Conservation (phyloP, 2,888 invertebrate genomes). For the Cephus runcator region DNA sequence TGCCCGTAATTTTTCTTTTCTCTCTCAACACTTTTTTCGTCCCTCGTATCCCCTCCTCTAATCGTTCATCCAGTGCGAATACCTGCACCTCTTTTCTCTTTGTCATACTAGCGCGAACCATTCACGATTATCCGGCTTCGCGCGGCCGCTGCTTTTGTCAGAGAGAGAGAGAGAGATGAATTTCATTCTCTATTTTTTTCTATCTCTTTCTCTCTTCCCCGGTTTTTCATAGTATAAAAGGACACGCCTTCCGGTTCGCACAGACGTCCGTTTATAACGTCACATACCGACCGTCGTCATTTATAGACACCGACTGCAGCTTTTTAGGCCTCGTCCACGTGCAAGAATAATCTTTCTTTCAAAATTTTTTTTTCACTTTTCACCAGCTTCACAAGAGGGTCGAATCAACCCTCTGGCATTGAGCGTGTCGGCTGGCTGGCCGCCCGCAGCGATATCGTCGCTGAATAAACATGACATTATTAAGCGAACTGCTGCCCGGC, state of each 20-base stretch:
- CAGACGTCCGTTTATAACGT: not conserved
- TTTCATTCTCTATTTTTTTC: too few relatives aligned
- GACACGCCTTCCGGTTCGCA: not conserved
- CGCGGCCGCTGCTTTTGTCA: slow-evolving; percentile 22
- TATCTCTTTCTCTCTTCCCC: not conserved
- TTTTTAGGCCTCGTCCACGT: not conserved
- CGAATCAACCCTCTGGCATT: slow-evolving; percentile 1
- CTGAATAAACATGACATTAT: slow-evolving; percentile 66
- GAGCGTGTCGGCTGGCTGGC: slow-evolving; percentile 5
- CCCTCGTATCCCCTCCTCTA: not conserved
- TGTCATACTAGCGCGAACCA: slow-evolving; percentile 10
- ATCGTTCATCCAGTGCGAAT: not conserved
- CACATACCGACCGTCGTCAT: not conserved
- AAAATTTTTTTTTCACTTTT: not conserved
- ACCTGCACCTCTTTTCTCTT: slow-evolving; percentile 10
- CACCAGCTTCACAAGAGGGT: not conserved
- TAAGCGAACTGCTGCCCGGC: slow-evolving; percentile 62
- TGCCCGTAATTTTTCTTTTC: not conserved
- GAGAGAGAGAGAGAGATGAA: slow-evolving; percentile 15
- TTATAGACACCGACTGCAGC: not conserved
- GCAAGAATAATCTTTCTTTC: not conserved
- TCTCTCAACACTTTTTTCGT: not conserved
- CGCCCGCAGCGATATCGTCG: slow-evolving; percentile 58
- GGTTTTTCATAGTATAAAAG: not conserved
- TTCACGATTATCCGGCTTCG: slow-evolving; percentile 18